Base-by-base conservation (phyloP, 2,888 invertebrate genomes). In the Hecatera dysodea region DNA sequence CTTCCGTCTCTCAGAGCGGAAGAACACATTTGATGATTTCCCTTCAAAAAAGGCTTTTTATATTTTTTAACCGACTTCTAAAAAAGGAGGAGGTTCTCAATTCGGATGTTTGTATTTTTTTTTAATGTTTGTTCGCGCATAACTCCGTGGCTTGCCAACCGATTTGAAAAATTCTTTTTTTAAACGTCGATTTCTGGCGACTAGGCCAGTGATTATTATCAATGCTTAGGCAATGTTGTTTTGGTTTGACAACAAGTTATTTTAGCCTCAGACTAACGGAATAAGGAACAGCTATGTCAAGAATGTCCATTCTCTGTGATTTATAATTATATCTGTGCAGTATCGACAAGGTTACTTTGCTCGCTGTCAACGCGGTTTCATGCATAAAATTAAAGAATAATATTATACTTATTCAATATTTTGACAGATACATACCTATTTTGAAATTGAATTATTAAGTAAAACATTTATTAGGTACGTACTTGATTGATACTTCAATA, bases 301-400 rank as follows among this genome's bases (percentile, higher is more conserved):
- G 88, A 89, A 93, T 92, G 90, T 90, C 92, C 93, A 90, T 92
- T 93, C 92, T 90, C 90, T 87, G 75, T 82, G 85, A 85, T 89
- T 88, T 87, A 78, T 82, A 82, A 81, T 81, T 42, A 75, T 61
- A 83, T 78, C 73, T 81, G 78, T 80, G 83, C 70, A 65, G 72
- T 82, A 80, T 78, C 80, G 83, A 83, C 90, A 92, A 92, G 92
- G 91, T 87, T 89, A 88, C 81, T 80, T 46, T 75, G 86, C 69
- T 81, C 76, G 86, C 72, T 82, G 82, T 78, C 80, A 83, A 82
- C 80, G 81, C 89, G 44, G 27, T 39, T 64, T 24, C 88, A 90
- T 88, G 72, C n/a, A 44, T 39, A 33, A 15, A 39, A 15, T 48
- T 19, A 29, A 60, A 78, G 59, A 67, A 69, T 79, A 72, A 81